phyloP scores from a whole-genome alignment of 1,140 invertebrate species.

The Drosophila yakuba region DNA sequence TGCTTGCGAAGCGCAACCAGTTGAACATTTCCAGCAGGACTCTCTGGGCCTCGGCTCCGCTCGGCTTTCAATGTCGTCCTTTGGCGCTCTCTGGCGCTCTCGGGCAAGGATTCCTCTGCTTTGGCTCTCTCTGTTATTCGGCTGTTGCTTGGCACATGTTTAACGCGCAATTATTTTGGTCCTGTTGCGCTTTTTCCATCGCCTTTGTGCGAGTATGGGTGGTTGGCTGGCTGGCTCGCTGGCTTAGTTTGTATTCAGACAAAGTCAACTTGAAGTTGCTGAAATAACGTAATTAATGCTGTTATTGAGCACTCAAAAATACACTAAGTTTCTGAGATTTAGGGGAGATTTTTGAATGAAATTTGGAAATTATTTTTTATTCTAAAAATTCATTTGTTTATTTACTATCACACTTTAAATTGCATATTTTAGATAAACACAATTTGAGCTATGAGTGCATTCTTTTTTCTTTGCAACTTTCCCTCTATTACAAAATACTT shows the following conservation, averaged over 20 bases:
- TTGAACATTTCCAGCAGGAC: constrained; percentile 74
- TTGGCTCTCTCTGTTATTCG: constrained; percentile 19
- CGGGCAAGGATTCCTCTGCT: constrained; percentile 8
- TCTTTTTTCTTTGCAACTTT: too few species aligned
- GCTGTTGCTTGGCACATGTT: constrained; percentile 78
- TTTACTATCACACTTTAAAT: too few species aligned
- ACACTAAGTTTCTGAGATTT: not conserved
- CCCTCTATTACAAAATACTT: too few species aligned
- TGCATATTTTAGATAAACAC: too few species aligned
- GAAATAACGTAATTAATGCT: constrained; percentile 34
- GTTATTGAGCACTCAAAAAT: constrained; percentile 14
- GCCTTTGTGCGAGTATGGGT: constrained; percentile 18
- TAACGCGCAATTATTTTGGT: constrained; percentile 83
- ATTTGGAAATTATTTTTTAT: too few species aligned
- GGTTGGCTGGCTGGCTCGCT: not conserved
- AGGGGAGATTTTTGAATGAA: not conserved
- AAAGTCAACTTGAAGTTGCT: constrained; percentile 22
- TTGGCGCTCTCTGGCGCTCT: constrained; percentile 15
- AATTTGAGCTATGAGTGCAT: too few species aligned
- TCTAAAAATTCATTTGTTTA: too few species aligned
- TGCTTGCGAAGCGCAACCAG: constrained; percentile 80
- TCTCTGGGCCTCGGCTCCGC: constrained; percentile 47
- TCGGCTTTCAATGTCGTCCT: constrained; percentile 61
- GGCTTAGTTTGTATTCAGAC: constrained; percentile 43
- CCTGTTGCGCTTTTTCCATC: constrained; percentile 76